A percentile compares a stretch with the other conserved stretches of the same genome.
phyloP scores from a whole-genome alignment of 2,113 vertebrate genomes.

The Psittacula cyanocephala region DNA sequence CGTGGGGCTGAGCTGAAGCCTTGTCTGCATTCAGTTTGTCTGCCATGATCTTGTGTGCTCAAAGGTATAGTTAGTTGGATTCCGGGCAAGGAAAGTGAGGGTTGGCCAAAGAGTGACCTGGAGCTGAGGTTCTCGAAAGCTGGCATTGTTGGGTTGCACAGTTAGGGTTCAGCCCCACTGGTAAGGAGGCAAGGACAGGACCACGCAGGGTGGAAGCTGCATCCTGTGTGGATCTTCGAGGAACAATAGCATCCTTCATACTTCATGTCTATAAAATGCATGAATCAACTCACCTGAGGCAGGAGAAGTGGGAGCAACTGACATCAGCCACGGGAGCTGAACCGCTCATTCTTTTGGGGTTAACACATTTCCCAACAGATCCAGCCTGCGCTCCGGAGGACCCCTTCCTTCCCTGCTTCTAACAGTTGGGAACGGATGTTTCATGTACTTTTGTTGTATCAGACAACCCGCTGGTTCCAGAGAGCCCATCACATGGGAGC shows the following conservation, averaged over 20 bases:
- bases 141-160: background rate
- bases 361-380: fast-evolving
- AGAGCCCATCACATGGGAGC: background rate
- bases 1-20: background rate
- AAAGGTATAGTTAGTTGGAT: background rate
- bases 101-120: background rate
- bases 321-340: background rate
- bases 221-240: background rate
- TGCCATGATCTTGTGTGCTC: background rate
- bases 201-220: background rate
- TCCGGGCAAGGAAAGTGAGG: background rate
- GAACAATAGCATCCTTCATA: constrained; percentile 26
- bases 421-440: background rate
- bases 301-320: constrained; percentile 24
- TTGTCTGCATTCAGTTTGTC: background rate
- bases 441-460: background rate
- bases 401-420: background rate
- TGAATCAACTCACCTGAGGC: constrained; percentile 52
- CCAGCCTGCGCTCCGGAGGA: fast-evolving
- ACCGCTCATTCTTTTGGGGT: background rate
- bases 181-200: background rate
- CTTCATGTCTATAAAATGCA: background rate
- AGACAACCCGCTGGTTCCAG: fast-evolving
- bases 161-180: background rate
- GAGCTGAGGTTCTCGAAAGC: background rate